Conservation (phyloP, 2,888 invertebrate species). For the Zhuqinia jingwanae region DNA sequence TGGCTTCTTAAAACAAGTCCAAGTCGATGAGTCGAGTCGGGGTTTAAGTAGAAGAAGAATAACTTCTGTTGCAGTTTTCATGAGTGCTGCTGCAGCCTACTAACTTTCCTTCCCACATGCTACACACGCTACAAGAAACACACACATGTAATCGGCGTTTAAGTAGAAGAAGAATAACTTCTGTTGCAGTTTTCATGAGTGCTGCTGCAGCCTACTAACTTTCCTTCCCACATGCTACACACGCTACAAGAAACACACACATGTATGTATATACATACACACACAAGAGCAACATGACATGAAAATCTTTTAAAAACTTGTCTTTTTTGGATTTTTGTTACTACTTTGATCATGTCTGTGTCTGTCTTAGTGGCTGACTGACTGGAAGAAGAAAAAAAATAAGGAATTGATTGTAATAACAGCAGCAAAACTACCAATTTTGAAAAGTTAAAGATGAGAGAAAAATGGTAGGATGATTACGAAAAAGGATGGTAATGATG, state of each 20-base stretch:
- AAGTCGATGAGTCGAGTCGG: too few relatives aligned
- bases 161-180: neutral
- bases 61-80: constrained; percentile 11
- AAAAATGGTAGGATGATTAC: neutral
- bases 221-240: neutral
- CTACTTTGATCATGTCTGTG: too few relatives aligned
- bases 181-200: constrained; percentile 6
- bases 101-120: neutral
- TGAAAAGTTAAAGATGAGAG: neutral
- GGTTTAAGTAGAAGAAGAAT: too few relatives aligned
- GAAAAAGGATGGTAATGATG: constrained; percentile 21
- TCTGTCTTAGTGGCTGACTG: too few relatives aligned
- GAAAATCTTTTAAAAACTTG: constrained; percentile 42
- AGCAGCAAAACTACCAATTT: constrained; percentile 19
- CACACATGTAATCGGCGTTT: too few relatives aligned
- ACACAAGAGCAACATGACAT: neutral
- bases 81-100: neutral
- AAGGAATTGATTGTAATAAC: constrained; percentile 37
- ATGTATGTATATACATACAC: neutral
- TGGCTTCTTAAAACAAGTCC: too few relatives aligned
- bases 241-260: neutral
- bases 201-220: neutral
- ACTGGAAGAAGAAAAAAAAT: too few relatives aligned
- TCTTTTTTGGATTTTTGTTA: constrained; percentile 48
- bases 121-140: too few relatives aligned